These are phyloP conservation scores for Pampusana beccarii DNA, from an alignment of 2,113 vertebrate species.

Conservation along the genomic window DNA sequence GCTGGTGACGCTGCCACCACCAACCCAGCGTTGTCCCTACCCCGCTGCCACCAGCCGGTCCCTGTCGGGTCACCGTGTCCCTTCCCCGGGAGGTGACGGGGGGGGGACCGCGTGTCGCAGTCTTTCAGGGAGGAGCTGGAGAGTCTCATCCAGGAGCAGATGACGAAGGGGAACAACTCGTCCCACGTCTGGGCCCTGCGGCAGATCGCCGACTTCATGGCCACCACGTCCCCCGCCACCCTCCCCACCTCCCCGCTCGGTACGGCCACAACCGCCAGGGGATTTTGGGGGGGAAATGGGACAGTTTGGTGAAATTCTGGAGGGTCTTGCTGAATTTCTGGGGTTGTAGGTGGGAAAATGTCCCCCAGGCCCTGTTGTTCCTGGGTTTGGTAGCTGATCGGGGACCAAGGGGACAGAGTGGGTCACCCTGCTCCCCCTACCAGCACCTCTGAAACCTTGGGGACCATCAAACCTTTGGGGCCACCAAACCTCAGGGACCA, in stretches of 20 bases:
- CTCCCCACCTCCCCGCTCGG: conserved; percentile 90
- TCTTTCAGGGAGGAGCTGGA: conserved; percentile 98
- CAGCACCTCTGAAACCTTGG: neutral
- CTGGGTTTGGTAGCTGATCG: neutral
- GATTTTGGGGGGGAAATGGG: neutral
- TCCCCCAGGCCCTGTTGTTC: rapidly evolving
- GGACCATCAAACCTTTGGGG: neutral
- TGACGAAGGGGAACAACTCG: conserved; percentile 96
- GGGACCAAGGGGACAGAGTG: rapidly evolving
- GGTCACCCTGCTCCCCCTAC: too few relatives aligned
- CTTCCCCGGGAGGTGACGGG: neutral
- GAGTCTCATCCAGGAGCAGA: conserved; percentile 97
- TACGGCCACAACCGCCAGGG: neutral
- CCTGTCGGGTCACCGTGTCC: neutral
- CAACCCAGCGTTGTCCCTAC: rapidly evolving
- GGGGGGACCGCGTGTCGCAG: conserved; percentile 49
- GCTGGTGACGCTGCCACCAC: neutral
- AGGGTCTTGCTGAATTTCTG: neutral
- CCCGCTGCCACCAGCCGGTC: rapidly evolving
- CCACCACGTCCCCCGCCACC: conserved; percentile 84
- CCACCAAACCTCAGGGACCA: too few relatives aligned
- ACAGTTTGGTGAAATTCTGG: rapidly evolving
- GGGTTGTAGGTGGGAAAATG: neutral
- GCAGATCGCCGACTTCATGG: conserved; percentile 97
- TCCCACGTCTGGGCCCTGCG: conserved; percentile 94